Percentiles rank a stretch among this genome's conserved stretches.
These are phyloP conservation scores for Tretioscincus oriximinensis DNA, from an alignment of 2,113 vertebrate genomes.

Conservation along the genomic window DNA sequence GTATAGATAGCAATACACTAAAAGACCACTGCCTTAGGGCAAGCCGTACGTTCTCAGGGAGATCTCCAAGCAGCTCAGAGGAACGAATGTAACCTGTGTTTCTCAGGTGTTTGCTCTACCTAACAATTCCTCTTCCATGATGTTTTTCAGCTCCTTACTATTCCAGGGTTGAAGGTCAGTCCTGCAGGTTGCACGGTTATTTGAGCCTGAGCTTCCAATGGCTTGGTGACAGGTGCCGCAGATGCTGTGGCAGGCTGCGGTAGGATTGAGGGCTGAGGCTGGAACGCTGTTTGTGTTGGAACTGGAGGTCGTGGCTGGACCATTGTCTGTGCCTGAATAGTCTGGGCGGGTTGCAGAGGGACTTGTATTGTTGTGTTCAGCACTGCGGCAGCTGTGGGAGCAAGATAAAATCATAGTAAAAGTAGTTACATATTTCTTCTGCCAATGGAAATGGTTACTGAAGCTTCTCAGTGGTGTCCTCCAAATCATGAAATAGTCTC, in stretches of 20 bases:
- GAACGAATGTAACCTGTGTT: too few relatives aligned
- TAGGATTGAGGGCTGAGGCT: conserved; percentile 70
- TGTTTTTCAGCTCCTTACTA: conserved; percentile 77
- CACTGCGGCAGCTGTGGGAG: conserved; percentile 82
- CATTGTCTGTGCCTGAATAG: conserved; percentile 54
- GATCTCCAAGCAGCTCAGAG: not conserved
- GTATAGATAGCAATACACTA: not conserved
- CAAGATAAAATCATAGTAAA: not conserved
- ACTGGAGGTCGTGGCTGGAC: conserved; percentile 74
- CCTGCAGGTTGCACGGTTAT: conserved; percentile 86
- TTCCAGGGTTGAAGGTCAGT: conserved; percentile 89
- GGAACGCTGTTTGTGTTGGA: conserved; percentile 76
- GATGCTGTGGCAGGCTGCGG: conserved; percentile 69
- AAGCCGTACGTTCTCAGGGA: not conserved
- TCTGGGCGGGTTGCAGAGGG: conserved; percentile 75
- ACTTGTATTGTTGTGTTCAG: conserved; percentile 83
- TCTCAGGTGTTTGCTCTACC: not conserved
- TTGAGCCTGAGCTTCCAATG: conserved; percentile 70
- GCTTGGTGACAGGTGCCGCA: conserved; percentile 66
- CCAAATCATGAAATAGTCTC: too few relatives aligned
- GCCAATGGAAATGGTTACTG: not conserved
- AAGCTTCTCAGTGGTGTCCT: too few relatives aligned
- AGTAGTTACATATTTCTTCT: not conserved
- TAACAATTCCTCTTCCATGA: not conserved
- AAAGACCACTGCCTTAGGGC: not conserved